Evolutionary conservation across 2,797 vertebrate genomes (phyloP), one percentile per base, ranked within the genome.

Genomic region (Mionectes olivaceus): DNA sequence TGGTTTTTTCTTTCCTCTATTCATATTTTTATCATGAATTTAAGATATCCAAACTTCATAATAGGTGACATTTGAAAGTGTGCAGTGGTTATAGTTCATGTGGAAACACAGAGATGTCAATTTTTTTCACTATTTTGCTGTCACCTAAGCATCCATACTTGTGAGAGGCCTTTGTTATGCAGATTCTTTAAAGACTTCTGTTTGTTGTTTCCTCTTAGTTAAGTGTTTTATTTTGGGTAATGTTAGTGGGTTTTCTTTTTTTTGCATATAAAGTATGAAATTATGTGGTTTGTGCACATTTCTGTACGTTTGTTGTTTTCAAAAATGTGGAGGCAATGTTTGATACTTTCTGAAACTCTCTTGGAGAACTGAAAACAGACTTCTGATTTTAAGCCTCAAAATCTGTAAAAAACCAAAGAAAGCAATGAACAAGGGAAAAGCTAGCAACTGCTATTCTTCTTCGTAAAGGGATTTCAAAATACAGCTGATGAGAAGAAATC

Each of bases 71-170:
- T 77, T 23, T 73, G 9, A 60, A 88, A 52, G 9, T 7, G 5
- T 78, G 19, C 1, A 3, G 27, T 22, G 3, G 11, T 50, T 84
- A 49, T 17, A 76, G 3, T 15, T 75, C 10, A 4, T n/a, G 24
- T 37, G 7, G 28, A 85, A 86, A 61, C 35, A 76, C 35, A 35
- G 9, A 35, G 35, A 6, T 35, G 13, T 5, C 0, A 0, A 27
- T 25, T 0, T 46, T 24, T 76, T 37, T 52, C 4, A 2, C 4
- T 60, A 25, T 67, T 81, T 94, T 43, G 7, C 24, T 81, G 28
- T 39, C 24, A 59, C 6, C 6, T 52, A 60, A 33, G 10, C 5
- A 83, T 39, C 7, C 7, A 13, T 25, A 22, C 69, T 47, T 73
- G 10, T 44, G 16, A 77, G 44, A 67, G 6, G 7, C 4, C 10